These are phyloP conservation scores for Hippocampus barbouri DNA, from an alignment of 2,113 vertebrate genomes.

Conservation along the genomic window DNA sequence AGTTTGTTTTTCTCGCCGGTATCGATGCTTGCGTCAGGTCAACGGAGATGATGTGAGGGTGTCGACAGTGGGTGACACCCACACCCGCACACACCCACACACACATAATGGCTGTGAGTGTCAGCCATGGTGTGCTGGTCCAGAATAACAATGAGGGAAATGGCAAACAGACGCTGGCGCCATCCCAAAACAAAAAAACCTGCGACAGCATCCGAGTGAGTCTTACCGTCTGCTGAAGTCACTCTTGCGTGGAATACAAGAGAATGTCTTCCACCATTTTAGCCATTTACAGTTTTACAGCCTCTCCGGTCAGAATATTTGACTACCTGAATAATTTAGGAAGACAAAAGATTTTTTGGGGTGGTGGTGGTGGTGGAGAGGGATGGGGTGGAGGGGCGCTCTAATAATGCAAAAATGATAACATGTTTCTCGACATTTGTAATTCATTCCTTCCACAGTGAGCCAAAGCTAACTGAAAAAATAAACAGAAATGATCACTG, in stretches of 20 bases:
- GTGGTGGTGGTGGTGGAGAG: no score
- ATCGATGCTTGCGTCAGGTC: constrained; percentile 23
- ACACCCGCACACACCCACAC: constrained; percentile 27
- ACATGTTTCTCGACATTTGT: constrained; percentile 43
- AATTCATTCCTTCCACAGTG: constrained; percentile 49
- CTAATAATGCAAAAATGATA: constrained; percentile 49
- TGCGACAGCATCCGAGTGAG: background rate
- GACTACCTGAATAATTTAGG: constrained; percentile 70
- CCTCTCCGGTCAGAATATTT: constrained; percentile 56
- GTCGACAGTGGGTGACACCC: background rate
- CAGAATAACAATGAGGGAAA: constrained; percentile 60
- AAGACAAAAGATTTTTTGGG: constrained; percentile 39
- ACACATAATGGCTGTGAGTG: background rate
- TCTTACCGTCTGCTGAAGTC: background rate
- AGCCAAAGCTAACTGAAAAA: background rate
- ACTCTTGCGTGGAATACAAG: background rate
- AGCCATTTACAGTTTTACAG: background rate
- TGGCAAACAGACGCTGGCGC: background rate
- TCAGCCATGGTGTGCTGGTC: constrained; percentile 6
- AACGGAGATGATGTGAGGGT: constrained; percentile 25
- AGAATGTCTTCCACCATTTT: background rate
- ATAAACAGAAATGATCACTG: no score
- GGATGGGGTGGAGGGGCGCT: background rate
- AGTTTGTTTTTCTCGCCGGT: background rate
- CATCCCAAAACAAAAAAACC: background rate